Evolutionary conservation across 2,888 invertebrate genomes (phyloP).

Genomic region (Aplocera efformata): DNA sequence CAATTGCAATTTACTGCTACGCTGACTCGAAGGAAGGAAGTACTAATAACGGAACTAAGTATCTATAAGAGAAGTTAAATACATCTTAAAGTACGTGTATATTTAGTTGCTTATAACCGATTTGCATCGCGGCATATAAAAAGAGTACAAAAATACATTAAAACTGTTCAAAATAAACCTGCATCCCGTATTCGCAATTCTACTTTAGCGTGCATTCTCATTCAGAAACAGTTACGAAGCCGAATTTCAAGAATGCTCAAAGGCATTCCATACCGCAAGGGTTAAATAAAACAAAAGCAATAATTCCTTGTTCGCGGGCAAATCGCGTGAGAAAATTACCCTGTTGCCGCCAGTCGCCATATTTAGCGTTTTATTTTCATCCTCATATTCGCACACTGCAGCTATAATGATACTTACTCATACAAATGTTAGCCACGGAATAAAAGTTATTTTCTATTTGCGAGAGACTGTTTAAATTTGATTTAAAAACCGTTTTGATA

Average conservation of each 20-base stretch:
- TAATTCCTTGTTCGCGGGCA: constrained; percentile 48
- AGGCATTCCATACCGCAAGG: constrained; percentile 10
- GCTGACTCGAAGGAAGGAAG: too few relatives aligned
- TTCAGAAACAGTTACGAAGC: constrained; percentile 4
- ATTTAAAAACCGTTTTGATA: too few relatives aligned
- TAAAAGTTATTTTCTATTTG: too few relatives aligned
- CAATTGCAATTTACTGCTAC: too few relatives aligned
- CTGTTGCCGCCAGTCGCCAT: constrained; percentile 35
- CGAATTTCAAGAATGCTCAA: constrained; percentile 10
- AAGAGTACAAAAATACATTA: too few relatives aligned
- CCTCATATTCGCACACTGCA: constrained; percentile 45
- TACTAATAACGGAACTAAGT: too few relatives aligned
- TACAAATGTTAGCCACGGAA: constrained; percentile 19
- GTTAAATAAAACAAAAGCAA: constrained; percentile 29
- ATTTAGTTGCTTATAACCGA: too few relatives aligned
- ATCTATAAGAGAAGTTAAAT: too few relatives aligned
- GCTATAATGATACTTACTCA: constrained; percentile 24
- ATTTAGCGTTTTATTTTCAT: constrained; percentile 55
- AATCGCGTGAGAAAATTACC: constrained; percentile 64
- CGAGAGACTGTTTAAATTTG: too few relatives aligned
- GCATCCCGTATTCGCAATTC: background rate
- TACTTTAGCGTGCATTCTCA: background rate
- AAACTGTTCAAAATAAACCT: too few relatives aligned
- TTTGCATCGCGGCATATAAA: too few relatives aligned
- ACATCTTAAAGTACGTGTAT: too few relatives aligned